Evolutionary conservation across 2,888 invertebrate species (phyloP).

Genomic region (Amiota minor): DNA sequence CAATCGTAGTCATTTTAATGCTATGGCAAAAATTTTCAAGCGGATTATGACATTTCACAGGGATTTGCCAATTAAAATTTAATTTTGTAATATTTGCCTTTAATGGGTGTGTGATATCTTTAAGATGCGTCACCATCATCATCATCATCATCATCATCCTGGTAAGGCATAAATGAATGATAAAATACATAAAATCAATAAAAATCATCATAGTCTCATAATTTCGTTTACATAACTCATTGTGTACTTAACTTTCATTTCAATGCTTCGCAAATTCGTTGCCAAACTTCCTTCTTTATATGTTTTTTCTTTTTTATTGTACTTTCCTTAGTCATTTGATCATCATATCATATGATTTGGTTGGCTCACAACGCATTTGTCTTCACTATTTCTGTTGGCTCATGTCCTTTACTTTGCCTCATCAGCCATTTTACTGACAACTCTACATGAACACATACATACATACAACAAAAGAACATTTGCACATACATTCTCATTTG

Average conservation of each 20-base stretch:
- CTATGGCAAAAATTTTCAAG: not conserved
- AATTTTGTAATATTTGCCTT: not conserved
- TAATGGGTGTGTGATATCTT: no score
- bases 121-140: no score
- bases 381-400: no score
- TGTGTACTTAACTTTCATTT: no score
- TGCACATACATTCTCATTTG: not conserved
- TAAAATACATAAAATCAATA: not conserved
- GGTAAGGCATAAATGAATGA: no score
- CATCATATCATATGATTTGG: not conserved
- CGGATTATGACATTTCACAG: not conserved
- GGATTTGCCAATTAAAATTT: slow-evolving; percentile 8
- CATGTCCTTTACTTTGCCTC: no score
- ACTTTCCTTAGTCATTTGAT: not conserved
- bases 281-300: not conserved
- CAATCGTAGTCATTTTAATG: not conserved
- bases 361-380: not conserved
- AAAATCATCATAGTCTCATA: slow-evolving; percentile 2
- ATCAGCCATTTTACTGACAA: no score
- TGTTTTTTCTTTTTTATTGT: not conserved
- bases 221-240: slow-evolving; percentile 14
- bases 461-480: no score
- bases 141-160: no score
- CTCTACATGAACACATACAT: no score
- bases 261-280: not conserved